Base-by-base conservation (phyloP, 2,888 invertebrate genomes). In the Agonopterix arenella region DNA sequence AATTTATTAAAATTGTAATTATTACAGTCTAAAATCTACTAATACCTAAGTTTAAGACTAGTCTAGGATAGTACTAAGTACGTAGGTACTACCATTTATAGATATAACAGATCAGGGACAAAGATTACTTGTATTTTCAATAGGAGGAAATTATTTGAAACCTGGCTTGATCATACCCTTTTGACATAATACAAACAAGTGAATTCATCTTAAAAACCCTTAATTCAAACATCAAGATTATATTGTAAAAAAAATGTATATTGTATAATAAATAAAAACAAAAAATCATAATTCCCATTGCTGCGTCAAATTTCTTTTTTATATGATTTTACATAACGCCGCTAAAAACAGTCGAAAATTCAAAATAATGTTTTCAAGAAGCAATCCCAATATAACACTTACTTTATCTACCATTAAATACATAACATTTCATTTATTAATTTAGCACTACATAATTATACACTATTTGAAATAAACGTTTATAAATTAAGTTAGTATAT, bases 401-500 rank as follows among this genome's bases (percentile, higher is more conserved):
- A 49, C 42, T 36, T 45, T 16, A 49, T 28, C 28, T 28, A 28
- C 11, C 42, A 49, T 49, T 49, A 44, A 50, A 47, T 50, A 50
- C 46, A 44, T 50, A 38, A 44, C 44, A 50, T 47, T 45, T 28
- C 42, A 42, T 46, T 40, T 40, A 10, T n/a, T 46, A 62, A 61
- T 60, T 60, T 57, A 64, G 62, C 56, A 66, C 66, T 73, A 13
- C 13, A 13, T n/a, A n/a, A n/a, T n/a, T n/a, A 65, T 52, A 49
- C 49, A 58, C 7, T 28, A 28, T 28, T 28, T 28, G 28, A 28
- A 56, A 59, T 61, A 71, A 73, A 70, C 67, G 62, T 67, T 57
- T 62, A 61, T 62, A 70, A 71, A 68, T 61, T 54, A 66, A 60
- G 60, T 63, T 57, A 58, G 56, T 61, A 59, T 57, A 57, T 59